Conservation (phyloP, 2,888 invertebrate genomes). For the Allygus modestus region DNA sequence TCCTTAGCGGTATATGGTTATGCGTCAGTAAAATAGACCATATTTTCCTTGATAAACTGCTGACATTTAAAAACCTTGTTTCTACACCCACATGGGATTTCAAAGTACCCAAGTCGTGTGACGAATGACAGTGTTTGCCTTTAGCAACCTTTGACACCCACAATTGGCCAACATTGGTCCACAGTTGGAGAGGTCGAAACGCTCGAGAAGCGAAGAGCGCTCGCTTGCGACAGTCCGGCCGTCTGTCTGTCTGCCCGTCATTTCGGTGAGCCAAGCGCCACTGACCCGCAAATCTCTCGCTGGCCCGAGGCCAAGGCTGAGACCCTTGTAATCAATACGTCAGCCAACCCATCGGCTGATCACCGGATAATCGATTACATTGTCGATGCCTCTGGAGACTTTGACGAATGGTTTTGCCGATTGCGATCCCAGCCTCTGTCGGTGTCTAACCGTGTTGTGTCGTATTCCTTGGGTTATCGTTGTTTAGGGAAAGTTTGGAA, state of each 20-base stretch:
- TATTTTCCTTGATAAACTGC: too few species aligned
- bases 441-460: too few species aligned
- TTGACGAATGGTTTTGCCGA: not conserved
- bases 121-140: not conserved
- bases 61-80: too few species aligned
- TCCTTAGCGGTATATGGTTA: too few species aligned
- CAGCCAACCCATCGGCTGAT: not conserved
- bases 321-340: conserved; percentile 3
- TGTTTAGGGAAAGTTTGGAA: too few species aligned
- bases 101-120: not conserved
- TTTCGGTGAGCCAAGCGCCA: not conserved
- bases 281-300: not conserved
- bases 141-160: not conserved
- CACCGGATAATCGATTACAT: not conserved
- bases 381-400: not conserved
- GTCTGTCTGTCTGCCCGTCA: not conserved
- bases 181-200: not conserved
- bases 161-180: not conserved
- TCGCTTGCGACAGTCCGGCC: not conserved
- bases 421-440: not conserved
- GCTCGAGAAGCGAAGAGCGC: not conserved
- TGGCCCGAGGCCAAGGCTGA: not conserved
- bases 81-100: not conserved
- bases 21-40: too few species aligned
- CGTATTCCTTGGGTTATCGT: too few species aligned